Percentiles rank a stretch among this genome's conserved stretches.
phyloP scores from a whole-genome alignment of 2,797 vertebrate species.

The Leuciscus waleckii region DNA sequence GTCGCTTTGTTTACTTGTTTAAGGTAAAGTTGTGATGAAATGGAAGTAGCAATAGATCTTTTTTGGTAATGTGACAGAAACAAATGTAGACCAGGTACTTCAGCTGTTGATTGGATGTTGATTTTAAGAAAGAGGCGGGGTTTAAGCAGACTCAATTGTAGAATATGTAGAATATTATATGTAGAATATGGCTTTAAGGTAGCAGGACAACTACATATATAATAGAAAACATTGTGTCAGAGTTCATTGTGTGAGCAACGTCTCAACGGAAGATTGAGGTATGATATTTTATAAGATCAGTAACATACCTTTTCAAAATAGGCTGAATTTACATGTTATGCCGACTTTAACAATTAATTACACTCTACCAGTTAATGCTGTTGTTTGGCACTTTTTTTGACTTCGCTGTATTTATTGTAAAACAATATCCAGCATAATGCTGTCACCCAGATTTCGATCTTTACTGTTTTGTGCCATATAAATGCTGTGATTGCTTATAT shows the following conservation, averaged over 20 bases:
- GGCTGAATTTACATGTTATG: not conserved
- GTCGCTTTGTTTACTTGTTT: not conserved
- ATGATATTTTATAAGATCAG: not conserved
- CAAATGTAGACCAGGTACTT: not conserved
- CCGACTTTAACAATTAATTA: too few species aligned
- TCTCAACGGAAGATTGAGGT: not conserved
- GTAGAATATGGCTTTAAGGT: slow-evolving; percentile 90
- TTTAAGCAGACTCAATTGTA: not conserved
- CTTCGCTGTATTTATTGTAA: too few species aligned
- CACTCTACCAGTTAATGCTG: not conserved
- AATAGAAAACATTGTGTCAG: not conserved
- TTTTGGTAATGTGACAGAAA: too few species aligned
- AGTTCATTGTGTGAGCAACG: not conserved
- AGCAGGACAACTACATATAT: slow-evolving; percentile 41
- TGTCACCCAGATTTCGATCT: too few species aligned
- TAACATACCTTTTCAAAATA: not conserved
- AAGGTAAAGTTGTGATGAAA: too few species aligned
- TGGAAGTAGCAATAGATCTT: too few species aligned
- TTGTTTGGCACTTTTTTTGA: not conserved
- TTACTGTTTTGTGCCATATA: not conserved
- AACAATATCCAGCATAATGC: too few species aligned
- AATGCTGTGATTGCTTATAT: not conserved
- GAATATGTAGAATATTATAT: too few species aligned
- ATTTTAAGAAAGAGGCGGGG: too few species aligned
- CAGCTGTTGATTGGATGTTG: not conserved